Base-by-base conservation (phyloP, 2,888 invertebrate genomes). In the Drosophila meridiana region DNA sequence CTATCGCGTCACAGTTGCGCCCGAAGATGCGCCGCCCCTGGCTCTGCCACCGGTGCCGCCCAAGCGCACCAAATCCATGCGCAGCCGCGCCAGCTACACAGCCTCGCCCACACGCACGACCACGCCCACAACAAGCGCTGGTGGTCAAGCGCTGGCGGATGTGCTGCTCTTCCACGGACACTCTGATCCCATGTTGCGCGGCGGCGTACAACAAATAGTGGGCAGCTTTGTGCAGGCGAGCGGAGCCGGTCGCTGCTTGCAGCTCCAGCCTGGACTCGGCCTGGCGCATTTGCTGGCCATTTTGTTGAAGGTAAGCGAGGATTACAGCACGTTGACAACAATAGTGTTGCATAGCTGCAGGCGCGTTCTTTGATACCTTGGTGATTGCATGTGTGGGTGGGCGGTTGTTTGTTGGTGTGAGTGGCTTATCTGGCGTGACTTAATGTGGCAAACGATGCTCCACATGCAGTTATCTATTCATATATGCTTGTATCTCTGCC, bases 181-280 rank as follows among this genome's bases (percentile, higher is more conserved):
- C 79, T 78, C 88, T 48, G 93, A 93, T 91, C 93, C 93, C 30
- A 92, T 93, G 67, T 75, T 93, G 72, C 91, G 93, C 40, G 93
- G 92, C 36, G 93, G 93, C 58, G 91, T 93, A 28, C 93, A 92
- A 78, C 91, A 87, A 78, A 91, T 93, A 71, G 90, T 93, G 78
- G 93, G 93, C 55, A 92, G 92, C 82, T 93, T 92, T 79, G 78
- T 93, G 42, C 90, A 91, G 73, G 82, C 92, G 38, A 78, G 83
- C 40, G 73, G 72, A 30, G 87, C 83, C 55, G 87, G 89, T 26
- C 70, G 83, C 53, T 63, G 64, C 48, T 30, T 80, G 55, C 77
- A 83, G 59, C 73, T 92, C 62, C 73, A 78, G 58, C 63, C 70
- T 0, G 55, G 64, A 43, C 79, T 93, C 48, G 83, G 90, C 74